Percentiles rank a stretch among this genome's conserved stretches.
phyloP scores from a whole-genome alignment of 2,113 vertebrate species.

The Lagopus leucura region DNA sequence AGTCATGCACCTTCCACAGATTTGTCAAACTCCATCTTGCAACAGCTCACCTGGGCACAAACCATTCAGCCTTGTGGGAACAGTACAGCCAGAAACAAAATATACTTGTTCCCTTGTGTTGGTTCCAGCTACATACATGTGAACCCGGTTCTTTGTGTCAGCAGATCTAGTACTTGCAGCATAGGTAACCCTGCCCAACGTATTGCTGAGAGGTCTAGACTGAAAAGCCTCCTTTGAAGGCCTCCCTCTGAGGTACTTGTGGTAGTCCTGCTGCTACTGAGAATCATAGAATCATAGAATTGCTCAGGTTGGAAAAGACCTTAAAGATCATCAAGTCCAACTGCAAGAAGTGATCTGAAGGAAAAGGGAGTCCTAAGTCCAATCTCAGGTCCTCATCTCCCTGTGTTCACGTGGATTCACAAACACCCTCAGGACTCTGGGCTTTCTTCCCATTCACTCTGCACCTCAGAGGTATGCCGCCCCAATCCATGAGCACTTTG shows the following conservation, averaged over 20 bases:
- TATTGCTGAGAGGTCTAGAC: not conserved
- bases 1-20: not conserved
- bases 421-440: not conserved
- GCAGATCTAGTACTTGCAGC: not conserved
- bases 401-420: rapidly evolving
- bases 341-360: not conserved
- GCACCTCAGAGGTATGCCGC: not conserved
- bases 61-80: not conserved
- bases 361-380: not conserved
- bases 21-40: not conserved
- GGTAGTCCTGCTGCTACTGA: not conserved
- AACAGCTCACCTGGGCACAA: not conserved
- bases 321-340: too few relatives aligned
- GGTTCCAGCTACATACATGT: not conserved
- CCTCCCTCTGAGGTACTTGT: not conserved
- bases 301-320: too few relatives aligned
- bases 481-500: not conserved
- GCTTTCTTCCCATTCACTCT: not conserved
- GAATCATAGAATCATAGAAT: not conserved
- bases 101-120: not conserved
- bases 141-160: not conserved
- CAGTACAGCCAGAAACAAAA: not conserved
- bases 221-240: not conserved
- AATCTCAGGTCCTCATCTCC: not conserved
- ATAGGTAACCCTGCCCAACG: not conserved